Evolutionary conservation across 1,140 invertebrate genomes (phyloP).

Genomic region (Leptinotarsa undecemlineata): DNA sequence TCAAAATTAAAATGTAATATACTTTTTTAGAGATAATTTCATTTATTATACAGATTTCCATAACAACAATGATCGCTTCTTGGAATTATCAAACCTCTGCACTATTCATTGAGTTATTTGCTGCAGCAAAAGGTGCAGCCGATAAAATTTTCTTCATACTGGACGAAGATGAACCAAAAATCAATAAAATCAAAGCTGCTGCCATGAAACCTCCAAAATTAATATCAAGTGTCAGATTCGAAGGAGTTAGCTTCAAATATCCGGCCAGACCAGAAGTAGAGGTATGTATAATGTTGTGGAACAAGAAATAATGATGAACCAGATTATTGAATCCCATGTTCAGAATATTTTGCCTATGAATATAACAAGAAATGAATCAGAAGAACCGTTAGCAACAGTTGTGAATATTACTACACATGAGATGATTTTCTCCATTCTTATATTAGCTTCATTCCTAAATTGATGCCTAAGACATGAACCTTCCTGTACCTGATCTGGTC

Average conservation of each 20-base stretch:
- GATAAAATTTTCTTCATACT: constrained; percentile 77
- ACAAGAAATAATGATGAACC: too few species aligned
- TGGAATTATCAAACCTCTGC: constrained; percentile 64
- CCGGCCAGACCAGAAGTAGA: constrained; percentile 76
- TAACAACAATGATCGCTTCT: constrained; percentile 45
- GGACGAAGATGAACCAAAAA: constrained; percentile 67
- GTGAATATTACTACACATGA: too few species aligned
- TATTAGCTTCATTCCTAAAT: too few species aligned
- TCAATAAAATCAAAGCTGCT: constrained; percentile 67
- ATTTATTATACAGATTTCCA: constrained; percentile 40
- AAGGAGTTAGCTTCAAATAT: constrained; percentile 77
- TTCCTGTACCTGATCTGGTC: too few species aligned
- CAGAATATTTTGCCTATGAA: too few species aligned
- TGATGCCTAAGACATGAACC: too few species aligned
- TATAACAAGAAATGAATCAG: too few species aligned
- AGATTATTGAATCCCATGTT: too few species aligned
- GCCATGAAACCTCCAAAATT: constrained; percentile 67
- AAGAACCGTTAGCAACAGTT: too few species aligned
- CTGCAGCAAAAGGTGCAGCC: constrained; percentile 76
- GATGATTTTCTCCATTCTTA: too few species aligned
- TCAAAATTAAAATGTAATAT: too few species aligned
- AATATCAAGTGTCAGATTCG: constrained; percentile 73
- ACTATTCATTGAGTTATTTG: constrained; percentile 79
- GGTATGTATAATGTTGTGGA: constrained; percentile 49
- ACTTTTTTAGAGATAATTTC: too few species aligned